Evolutionary conservation across 2,888 invertebrate genomes (phyloP).

Genomic region (Hedya salicella): DNA sequence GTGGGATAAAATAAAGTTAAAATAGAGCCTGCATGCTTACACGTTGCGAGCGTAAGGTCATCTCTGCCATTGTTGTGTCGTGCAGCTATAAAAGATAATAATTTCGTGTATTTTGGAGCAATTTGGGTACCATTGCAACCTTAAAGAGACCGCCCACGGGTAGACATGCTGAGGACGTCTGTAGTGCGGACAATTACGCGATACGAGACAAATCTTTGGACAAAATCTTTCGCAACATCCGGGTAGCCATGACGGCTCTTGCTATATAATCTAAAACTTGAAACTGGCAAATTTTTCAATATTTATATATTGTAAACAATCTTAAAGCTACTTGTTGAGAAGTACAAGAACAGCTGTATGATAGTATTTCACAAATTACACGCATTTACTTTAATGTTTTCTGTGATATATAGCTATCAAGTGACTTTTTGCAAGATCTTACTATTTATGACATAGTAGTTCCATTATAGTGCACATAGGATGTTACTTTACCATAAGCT

Average conservation of each 20-base stretch:
- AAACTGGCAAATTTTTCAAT: background rate
- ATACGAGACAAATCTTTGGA: slow-evolving; percentile 14
- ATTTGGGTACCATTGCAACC: slow-evolving; percentile 58
- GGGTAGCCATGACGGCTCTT: slow-evolving; percentile 18
- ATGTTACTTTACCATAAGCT: background rate
- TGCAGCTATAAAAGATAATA: slow-evolving; percentile 75
- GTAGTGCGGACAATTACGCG: slow-evolving; percentile 35
- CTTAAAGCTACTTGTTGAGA: too few relatives aligned
- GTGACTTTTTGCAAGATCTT: background rate
- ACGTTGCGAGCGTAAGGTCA: slow-evolving; percentile 72
- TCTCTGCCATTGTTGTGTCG: slow-evolving; percentile 76
- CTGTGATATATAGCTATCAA: background rate
- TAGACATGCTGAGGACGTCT: slow-evolving; percentile 40
- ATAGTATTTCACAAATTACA: background rate
- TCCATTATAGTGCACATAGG: background rate
- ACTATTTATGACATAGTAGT: background rate
- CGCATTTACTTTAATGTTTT: background rate
- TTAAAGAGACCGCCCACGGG: slow-evolving; percentile 64
- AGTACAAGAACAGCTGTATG: too few relatives aligned
- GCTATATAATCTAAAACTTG: background rate
- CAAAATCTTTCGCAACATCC: slow-evolving; percentile 34
- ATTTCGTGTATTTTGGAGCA: slow-evolving; percentile 78
- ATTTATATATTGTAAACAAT: too few relatives aligned
- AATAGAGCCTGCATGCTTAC: slow-evolving; percentile 62
- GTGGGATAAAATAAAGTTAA: slow-evolving; percentile 54